Conservation (phyloP, 2,113 vertebrate species). For the Cettia cetti region DNA sequence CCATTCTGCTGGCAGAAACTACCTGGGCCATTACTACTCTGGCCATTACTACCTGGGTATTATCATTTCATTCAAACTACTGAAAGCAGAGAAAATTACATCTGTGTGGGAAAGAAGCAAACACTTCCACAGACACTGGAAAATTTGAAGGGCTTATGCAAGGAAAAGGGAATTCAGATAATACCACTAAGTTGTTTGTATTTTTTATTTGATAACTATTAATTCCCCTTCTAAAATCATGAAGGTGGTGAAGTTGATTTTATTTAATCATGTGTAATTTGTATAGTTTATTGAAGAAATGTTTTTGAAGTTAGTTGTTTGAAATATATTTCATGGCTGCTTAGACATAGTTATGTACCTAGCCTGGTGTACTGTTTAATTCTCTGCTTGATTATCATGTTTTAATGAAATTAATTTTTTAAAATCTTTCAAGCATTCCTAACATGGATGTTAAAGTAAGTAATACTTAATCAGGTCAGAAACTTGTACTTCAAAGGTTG, state of each 20-base stretch:
- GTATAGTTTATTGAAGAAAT: background rate
- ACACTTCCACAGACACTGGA: background rate
- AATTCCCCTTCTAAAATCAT: background rate
- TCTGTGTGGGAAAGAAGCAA: background rate
- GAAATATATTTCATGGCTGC: background rate
- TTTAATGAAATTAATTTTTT: background rate
- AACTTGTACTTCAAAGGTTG: background rate
- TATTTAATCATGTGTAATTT: background rate
- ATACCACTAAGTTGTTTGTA: background rate
- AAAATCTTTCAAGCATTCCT: constrained; percentile 44
- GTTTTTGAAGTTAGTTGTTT: background rate
- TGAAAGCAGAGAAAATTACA: background rate
- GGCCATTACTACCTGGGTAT: background rate
- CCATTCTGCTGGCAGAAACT: background rate
- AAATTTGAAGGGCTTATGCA: background rate
- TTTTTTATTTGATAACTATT: background rate
- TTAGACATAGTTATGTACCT: background rate
- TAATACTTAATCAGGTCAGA: background rate
- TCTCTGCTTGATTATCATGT: background rate
- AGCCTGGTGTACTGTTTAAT: background rate
- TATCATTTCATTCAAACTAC: background rate
- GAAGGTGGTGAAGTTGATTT: background rate
- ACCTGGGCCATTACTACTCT: background rate
- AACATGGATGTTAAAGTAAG: constrained; percentile 27
- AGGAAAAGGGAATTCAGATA: background rate